These are phyloP conservation scores for Xanthia icteritia DNA, from an alignment of 2,888 invertebrate species.

Conservation along the genomic window DNA sequence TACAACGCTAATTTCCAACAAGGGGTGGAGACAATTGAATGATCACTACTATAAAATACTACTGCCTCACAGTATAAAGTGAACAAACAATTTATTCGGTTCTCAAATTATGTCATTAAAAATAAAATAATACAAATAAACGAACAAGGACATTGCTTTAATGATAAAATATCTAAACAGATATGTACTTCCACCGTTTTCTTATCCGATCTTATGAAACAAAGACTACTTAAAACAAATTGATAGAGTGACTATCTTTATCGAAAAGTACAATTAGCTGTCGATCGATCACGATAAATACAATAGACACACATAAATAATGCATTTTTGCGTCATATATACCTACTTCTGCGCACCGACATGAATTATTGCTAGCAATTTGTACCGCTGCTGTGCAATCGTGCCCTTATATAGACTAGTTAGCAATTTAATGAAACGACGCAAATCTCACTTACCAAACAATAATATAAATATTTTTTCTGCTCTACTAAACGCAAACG, in stretches of 20 bases:
- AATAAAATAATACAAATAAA: slow-evolving; percentile 29
- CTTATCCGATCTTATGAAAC: slow-evolving; percentile 33
- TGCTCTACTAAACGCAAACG: background rate
- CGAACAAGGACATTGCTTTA: slow-evolving; percentile 39
- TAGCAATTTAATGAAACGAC: slow-evolving; percentile 1
- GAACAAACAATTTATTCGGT: slow-evolving; percentile 8
- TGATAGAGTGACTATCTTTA: slow-evolving; percentile 37
- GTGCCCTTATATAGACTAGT: background rate
- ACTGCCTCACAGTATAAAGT: background rate
- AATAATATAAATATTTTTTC: background rate
- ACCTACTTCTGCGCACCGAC: slow-evolving; percentile 1
- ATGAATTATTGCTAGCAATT: slow-evolving; percentile 1
- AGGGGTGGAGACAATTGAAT: background rate
- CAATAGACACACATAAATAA: slow-evolving; percentile 44
- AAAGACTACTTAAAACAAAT: slow-evolving; percentile 45
- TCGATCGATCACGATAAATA: slow-evolving; percentile 58
- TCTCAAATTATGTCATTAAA: slow-evolving; percentile 9
- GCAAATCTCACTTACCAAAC: background rate
- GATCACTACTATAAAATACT: background rate
- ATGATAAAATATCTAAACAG: slow-evolving; percentile 41
- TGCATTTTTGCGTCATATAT: slow-evolving; percentile 23
- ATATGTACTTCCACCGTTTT: slow-evolving; percentile 25
- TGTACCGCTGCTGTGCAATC: slow-evolving; percentile 10
- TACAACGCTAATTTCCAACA: background rate
- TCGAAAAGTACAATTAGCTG: slow-evolving; percentile 50